These are phyloP conservation scores for Columba livia DNA, from an alignment of 2,113 vertebrate genomes.

Conservation along the genomic window DNA sequence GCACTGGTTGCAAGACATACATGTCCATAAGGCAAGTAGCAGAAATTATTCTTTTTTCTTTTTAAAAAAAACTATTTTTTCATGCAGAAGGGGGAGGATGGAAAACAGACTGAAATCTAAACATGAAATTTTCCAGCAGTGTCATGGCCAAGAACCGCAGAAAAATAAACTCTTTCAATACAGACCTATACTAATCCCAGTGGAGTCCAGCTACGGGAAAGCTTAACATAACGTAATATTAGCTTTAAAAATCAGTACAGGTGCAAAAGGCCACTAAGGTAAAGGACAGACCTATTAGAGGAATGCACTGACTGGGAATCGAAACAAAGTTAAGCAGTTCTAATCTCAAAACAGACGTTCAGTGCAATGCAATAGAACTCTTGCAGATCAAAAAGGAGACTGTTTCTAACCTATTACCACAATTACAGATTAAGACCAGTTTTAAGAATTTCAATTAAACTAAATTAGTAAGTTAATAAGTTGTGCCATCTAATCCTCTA, in stretches of 20 bases:
- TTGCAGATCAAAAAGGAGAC: neutral
- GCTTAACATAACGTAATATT: neutral
- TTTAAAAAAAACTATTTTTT: neutral
- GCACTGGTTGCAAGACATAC: neutral
- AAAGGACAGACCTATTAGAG: neutral
- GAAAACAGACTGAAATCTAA: constrained; percentile 29
- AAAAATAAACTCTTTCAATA: neutral
- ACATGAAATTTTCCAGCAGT: neutral
- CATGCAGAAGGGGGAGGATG: neutral
- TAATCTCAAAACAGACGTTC: neutral
- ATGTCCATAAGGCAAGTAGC: neutral
- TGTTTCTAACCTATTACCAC: neutral
- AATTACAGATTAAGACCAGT: neutral
- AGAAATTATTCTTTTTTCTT: neutral
- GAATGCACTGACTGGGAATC: neutral
- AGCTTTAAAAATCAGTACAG: neutral
- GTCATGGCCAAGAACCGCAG: neutral
- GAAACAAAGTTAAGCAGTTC: neutral
- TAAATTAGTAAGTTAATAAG: neutral
- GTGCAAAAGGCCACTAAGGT: neutral
- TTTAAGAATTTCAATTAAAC: constrained; percentile 7
- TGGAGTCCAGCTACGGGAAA: neutral
- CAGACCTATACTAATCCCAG: neutral
- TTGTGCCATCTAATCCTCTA: neutral
- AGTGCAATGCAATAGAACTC: neutral